Evolutionary conservation across 2,888 invertebrate species (phyloP).

Genomic region (Aromia moschata): DNA sequence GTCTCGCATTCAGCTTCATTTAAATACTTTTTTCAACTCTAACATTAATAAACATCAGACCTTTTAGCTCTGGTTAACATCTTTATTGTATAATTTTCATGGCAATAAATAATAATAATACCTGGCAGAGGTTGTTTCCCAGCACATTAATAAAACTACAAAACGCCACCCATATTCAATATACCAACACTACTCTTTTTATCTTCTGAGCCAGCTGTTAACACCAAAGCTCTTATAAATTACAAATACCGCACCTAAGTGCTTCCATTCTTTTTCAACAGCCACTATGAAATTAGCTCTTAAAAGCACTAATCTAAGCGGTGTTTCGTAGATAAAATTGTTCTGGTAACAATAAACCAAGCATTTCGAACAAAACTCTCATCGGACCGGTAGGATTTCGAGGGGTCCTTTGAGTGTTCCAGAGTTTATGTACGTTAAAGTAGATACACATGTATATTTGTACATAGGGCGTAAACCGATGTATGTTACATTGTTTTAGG

Average conservation of each 20-base stretch:
- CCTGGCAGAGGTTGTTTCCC: constrained; percentile 2
- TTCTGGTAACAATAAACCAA: constrained; percentile 23
- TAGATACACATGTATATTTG: no score
- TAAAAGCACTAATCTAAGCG: constrained; percentile 23
- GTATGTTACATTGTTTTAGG: no score
- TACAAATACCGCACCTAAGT: constrained; percentile 30
- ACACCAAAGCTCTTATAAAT: constrained; percentile 37
- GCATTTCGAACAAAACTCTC: constrained; percentile 11
- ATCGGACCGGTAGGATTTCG: background rate
- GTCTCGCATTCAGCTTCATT: no score
- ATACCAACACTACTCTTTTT: constrained; percentile 33
- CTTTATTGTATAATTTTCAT: no score
- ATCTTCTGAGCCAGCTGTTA: constrained; percentile 36
- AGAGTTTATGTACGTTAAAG: no score
- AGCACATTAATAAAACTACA: constrained; percentile 31
- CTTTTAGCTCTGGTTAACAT: no score
- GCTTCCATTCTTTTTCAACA: constrained; percentile 25
- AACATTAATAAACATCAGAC: no score
- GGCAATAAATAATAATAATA: constrained; percentile 6
- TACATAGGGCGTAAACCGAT: no score
- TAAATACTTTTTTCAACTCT: no score
- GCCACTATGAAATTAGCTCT: constrained; percentile 23
- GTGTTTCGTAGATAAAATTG: constrained; percentile 19
- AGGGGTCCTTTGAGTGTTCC: background rate
- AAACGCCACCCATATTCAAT: constrained; percentile 31